Percentiles rank a stretch among this genome's conserved stretches.
These are phyloP conservation scores for Metopia argyrocephala DNA, from an alignment of 2,888 invertebrate genomes.

Conservation along the genomic window DNA sequence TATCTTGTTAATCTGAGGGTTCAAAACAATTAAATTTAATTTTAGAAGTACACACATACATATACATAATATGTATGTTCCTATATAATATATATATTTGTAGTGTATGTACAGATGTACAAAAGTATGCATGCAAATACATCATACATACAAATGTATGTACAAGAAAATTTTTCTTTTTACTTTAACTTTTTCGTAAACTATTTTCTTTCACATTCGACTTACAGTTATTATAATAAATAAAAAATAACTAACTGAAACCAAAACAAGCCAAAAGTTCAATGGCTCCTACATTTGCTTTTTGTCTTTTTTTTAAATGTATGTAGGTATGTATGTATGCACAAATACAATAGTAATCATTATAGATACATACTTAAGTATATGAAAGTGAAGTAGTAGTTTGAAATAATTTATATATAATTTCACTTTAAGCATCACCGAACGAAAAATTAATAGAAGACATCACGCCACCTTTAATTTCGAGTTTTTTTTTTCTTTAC, in stretches of 20 bases:
- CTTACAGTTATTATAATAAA: background rate
- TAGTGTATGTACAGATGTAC: too few species aligned
- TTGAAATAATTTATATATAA: background rate
- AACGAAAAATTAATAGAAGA: background rate
- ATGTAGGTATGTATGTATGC: too few species aligned
- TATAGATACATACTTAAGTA: background rate
- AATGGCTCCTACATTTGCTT: background rate
- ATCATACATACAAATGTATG: too few species aligned
- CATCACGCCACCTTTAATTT: slow-evolving; percentile 14
- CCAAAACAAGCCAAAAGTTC: background rate
- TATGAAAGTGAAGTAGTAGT: slow-evolving; percentile 16
- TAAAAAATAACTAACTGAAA: background rate
- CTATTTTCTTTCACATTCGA: background rate
- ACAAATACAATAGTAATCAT: too few species aligned
- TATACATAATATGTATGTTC: too few species aligned
- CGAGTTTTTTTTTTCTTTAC: background rate
- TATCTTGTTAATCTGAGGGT: too few species aligned
- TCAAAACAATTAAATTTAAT: too few species aligned
- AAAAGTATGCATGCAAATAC: too few species aligned
- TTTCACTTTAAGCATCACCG: slow-evolving; percentile 15
- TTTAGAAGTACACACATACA: too few species aligned
- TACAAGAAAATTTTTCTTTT: too few species aligned
- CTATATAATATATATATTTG: too few species aligned
- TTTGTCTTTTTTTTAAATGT: slow-evolving; percentile 6
- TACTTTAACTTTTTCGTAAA: background rate